A percentile compares a stretch with the other conserved stretches of the same genome.
Evolutionary conservation across 35 echinoderm and acorn worm species (phyloP).

Genomic region (Nesometra sesokonis): DNA sequence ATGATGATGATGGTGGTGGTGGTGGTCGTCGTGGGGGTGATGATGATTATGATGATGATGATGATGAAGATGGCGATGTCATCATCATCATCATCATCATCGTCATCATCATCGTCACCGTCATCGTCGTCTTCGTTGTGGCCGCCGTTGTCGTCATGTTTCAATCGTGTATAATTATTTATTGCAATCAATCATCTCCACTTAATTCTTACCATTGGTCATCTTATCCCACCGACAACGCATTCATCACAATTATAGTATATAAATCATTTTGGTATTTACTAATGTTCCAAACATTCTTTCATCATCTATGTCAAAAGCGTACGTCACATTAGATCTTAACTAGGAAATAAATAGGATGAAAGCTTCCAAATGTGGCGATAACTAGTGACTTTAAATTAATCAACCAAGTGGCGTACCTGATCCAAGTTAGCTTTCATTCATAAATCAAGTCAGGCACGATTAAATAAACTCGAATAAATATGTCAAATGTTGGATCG

Average conservation of each 20-base stretch:
- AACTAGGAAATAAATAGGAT: background rate
- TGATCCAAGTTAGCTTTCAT: background rate
- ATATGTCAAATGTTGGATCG: background rate
- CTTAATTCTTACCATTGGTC: background rate
- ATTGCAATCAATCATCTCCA: too few species aligned
- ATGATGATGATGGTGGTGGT: too few species aligned
- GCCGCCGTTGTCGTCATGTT: too few species aligned
- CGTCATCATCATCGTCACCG: too few species aligned
- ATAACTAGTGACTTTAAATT: background rate
- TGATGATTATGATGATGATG: too few species aligned
- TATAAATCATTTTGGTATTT: background rate
- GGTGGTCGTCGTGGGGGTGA: too few species aligned
- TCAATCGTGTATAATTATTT: too few species aligned
- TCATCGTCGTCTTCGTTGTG: too few species aligned
- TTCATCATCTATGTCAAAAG: background rate
- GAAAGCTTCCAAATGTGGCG: background rate
- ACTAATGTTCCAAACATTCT: background rate
- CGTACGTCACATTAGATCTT: background rate
- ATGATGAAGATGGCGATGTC: too few species aligned
- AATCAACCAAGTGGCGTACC: background rate
- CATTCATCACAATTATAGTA: background rate
- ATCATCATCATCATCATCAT: too few species aligned
- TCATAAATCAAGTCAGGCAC: background rate
- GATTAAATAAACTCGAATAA: background rate
- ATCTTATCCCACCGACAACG: background rate